Evolutionary conservation across 2,113 vertebrate genomes (phyloP).

Genomic region (Rhodinocichla rosea): DNA sequence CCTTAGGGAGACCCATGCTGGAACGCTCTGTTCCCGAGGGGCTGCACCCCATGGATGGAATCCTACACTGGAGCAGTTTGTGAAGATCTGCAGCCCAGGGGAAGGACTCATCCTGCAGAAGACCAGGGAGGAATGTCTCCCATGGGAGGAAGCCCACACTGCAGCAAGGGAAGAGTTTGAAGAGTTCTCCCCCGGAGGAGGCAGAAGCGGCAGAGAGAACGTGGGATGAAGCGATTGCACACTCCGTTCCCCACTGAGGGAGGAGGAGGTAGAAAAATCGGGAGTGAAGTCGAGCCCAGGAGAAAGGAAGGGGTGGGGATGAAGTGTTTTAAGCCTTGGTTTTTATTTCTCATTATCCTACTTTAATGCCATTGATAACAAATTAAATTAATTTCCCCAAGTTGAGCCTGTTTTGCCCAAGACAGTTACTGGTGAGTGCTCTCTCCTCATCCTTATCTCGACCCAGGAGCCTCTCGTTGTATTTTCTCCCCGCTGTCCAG

Average conservation of each 20-base stretch:
- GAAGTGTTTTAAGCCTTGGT: background rate
- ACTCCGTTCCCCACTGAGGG: background rate
- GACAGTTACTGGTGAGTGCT: background rate
- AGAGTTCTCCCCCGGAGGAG: background rate
- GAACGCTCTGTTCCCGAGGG: background rate
- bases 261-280: background rate
- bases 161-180: background rate
- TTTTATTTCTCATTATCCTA: background rate
- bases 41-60: too few relatives aligned
- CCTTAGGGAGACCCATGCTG: background rate
- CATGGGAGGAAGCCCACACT: background rate
- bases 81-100: background rate
- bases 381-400: background rate
- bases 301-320: background rate
- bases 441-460: background rate
- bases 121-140: background rate
- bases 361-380: background rate
- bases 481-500: background rate
- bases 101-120: background rate
- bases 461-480: background rate
- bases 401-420: background rate
- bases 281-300: background rate
- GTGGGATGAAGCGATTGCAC: background rate
- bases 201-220: background rate
- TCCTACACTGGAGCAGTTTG: background rate